Evolutionary conservation across 2,113 vertebrate genomes (phyloP), one percentile per base, ranked within the genome.

Genomic region (Clarias magur): DNA sequence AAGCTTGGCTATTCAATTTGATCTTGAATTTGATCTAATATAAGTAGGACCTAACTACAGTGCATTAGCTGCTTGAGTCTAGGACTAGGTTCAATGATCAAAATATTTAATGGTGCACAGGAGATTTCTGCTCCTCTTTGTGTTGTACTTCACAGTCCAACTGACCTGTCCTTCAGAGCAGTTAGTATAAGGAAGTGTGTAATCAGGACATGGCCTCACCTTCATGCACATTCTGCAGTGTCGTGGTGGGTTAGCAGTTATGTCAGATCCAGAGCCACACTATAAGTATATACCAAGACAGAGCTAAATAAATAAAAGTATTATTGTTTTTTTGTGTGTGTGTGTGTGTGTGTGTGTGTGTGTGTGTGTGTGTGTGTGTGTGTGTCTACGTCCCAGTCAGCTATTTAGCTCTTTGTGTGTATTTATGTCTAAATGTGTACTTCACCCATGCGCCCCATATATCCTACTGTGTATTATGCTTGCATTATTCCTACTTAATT

Each of bases 161-260:
- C 83, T 84, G 75, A 48, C 38, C 48, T 81, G 73, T 75, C 85
- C 76, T 85, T 85, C 53, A 13, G 68, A 75, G 57, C 42, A 87
- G 57, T 75, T 70, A 83, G 38, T n/a, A 21, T 34, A 73, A 88
- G 80, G 34, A 72, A 75, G 67, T 56, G 13, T 68, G 79, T 87
- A 85, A 81, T 82, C 60, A 19, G 54, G 76, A 54, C 67, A 42
- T 25, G 48, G 27, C 8, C 65, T 89, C 82, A 85, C 86, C 83
- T 89, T 87, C 85, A 85, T 48, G 83, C 82, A 87, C 80, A 82
- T 87, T 89, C 48, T 42, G 30, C 21, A 56, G 65, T 42, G 54
- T 34, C 5, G 4, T 72, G 13, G 17, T 57, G 34, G 60, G 57
- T 87, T 76, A 84, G 88, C n/a, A 83, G 83, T 84, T 67, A 80